A percentile compares a stretch with the other conserved stretches of the same genome.
These are phyloP conservation scores for Forpus xanthops DNA, from an alignment of 2,797 vertebrate species.

Conservation along the genomic window DNA sequence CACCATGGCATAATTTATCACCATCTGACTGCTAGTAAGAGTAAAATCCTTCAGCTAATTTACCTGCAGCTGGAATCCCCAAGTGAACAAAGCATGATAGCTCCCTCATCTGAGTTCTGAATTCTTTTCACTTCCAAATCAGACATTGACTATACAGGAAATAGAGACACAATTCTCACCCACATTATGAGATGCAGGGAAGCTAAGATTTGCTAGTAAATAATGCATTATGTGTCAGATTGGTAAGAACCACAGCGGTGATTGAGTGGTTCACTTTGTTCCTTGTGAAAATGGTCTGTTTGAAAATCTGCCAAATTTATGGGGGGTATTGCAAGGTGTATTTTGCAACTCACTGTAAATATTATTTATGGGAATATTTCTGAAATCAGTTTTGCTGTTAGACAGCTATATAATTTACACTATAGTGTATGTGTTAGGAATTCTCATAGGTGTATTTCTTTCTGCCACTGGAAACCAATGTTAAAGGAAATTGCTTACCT, in stretches of 20 bases:
- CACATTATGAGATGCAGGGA: background rate
- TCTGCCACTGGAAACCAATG: constrained; percentile 9
- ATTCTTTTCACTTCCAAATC: background rate
- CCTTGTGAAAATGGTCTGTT: background rate
- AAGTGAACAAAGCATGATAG: background rate
- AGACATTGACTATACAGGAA: background rate
- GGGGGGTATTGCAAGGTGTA: background rate
- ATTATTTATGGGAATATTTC: background rate
- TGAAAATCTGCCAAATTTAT: constrained; percentile 32
- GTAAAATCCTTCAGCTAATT: background rate
- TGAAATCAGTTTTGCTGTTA: background rate
- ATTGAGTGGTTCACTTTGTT: background rate
- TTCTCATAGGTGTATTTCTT: background rate
- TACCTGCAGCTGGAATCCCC: background rate
- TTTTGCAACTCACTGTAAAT: constrained; percentile 34
- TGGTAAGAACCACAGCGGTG: background rate
- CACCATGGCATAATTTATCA: background rate
- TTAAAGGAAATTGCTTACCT: background rate
- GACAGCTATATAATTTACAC: constrained; percentile 1
- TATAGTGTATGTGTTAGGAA: background rate
- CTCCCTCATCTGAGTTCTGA: background rate
- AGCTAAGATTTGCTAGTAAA: background rate
- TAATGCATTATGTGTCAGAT: background rate
- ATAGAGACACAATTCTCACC: background rate
- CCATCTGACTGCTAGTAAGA: background rate